phyloP scores from a whole-genome alignment of 2,797 vertebrate species.

The Schizopygopsis malacanthus region DNA sequence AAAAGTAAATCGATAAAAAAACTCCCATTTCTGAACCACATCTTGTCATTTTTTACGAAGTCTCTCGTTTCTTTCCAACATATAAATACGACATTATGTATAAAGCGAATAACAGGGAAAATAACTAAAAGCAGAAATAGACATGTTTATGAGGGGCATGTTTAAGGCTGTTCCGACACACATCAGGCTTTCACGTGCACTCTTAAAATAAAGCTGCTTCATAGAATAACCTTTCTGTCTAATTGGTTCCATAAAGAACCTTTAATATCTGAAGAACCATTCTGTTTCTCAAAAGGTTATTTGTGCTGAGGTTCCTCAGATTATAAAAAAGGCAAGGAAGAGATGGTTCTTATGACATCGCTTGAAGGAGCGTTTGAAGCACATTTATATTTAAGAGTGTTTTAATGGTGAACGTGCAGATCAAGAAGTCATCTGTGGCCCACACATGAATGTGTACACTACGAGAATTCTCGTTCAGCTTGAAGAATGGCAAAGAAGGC shows the following conservation, averaged over 20 bases:
- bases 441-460: neutral
- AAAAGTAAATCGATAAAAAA: no score
- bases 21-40: neutral
- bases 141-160: neutral
- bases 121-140: neutral
- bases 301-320: no score
- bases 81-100: neutral
- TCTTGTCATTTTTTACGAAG: neutral
- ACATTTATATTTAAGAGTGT: neutral
- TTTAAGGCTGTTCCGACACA: neutral
- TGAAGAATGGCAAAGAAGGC: constrained; percentile 31
- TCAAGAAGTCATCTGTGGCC: constrained; percentile 25
- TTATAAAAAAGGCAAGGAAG: no score
- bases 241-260: no score
- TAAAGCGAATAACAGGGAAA: neutral
- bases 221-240: no score
- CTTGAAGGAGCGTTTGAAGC: no score
- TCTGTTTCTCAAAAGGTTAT: no score
- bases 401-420: neutral
- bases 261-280: no score
- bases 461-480: neutral
- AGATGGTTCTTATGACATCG: no score
- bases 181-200: neutral
- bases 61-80: neutral
- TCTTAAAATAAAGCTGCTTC: no score